Base-by-base conservation (phyloP, 1,140 invertebrate genomes). In the Drosophila murphyi region DNA sequence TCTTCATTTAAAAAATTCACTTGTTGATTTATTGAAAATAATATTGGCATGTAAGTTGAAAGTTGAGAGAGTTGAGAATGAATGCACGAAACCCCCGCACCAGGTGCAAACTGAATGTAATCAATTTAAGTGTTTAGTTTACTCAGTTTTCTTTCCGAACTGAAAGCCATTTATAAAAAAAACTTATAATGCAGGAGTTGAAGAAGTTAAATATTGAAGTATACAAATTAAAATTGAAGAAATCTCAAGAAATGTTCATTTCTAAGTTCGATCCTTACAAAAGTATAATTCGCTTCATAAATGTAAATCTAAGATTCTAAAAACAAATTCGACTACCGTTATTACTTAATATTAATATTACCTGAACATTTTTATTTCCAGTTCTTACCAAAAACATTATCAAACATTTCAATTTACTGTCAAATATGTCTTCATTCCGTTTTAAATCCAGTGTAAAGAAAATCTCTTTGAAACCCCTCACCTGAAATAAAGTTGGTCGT, bases 1-100 rank as follows among this genome's bases (percentile, higher is more conserved):
- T 86, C n/a, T 78, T 81, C 79, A 78, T 86, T 86, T 85, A 52
- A 68, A 64, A 83, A 85, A 85, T 74, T 62, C 64, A 81, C 77
- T 81, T 85, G 77, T 85, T 78, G 73, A 86, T 86, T 86, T 86
- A 86, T 86, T 86, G 78, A 86, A 86, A 81, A 86, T 78, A 85
- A 78, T 85, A 86, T 86, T 67, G 60, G 72, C 50, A 43, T 57
- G 50, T 35, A 61, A 70, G 31, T 47, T 29, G 5, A 45, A 39
- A 61, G 43, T 43, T 43, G 43, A 8, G 29, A 4, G 32, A 45
- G 39, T 52, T 31, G 10, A n/a, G 39, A 43, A 43, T n/a, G 34
- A 48, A n/a, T 31, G 54, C 28, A 51, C 45, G 41, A 45, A 20
- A 20, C 51, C 56, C 64, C 55, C 59, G 41, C 34, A 43, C 56